Evolutionary conservation across 2,113 vertebrate genomes (phyloP), one percentile per base, ranked within the genome.

Genomic region (Pelecanoides urinatrix): DNA sequence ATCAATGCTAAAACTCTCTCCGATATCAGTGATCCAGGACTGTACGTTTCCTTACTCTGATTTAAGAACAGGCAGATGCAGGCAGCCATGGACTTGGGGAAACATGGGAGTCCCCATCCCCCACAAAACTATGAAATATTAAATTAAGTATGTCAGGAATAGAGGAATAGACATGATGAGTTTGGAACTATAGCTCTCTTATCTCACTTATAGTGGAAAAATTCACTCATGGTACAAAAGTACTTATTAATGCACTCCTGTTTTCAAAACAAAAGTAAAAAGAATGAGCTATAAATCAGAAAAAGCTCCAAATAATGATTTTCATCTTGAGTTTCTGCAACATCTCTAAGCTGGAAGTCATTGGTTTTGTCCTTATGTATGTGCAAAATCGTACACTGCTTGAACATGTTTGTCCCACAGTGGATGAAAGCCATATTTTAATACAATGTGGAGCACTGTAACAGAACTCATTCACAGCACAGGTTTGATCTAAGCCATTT

Each of bases 241-340:
- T 2, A 67, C 2, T 30, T 4, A 42, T 15, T 67, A 86, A 50
- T 2, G 2, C 2, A 72, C 5, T 18, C 16, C 0, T 17, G 73
- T 38, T 30, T 53, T n/a, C 13, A 63, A 55, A 23, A 67, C 8
- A 53, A 16, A 38, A 16, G 2, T 11, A 11, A 62, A 56, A 88
- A 34, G 1, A 67, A 29, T 8, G 4, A 70, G 6, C 9, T 42
- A 32, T 23, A 62, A 56, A 67, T 67, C 7, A 4, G 23, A 65
- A 88, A 79, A 86, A 79, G 7, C 7, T 63, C 22, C 4, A 72
- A 55, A 59, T 26, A 3, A 50, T 50, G 7, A 56, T 68, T 79
- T 92, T 88, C 3, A 3, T 52, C 58, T 52, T 86, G 36, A 79
- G 29, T 16, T 88, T 86, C 67, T 61, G n/a, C 19, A 88, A 16